These are phyloP conservation scores for Apostichopus californicus DNA, from an alignment of 35 echinoderm and acorn worm genomes.

Conservation along the genomic window DNA sequence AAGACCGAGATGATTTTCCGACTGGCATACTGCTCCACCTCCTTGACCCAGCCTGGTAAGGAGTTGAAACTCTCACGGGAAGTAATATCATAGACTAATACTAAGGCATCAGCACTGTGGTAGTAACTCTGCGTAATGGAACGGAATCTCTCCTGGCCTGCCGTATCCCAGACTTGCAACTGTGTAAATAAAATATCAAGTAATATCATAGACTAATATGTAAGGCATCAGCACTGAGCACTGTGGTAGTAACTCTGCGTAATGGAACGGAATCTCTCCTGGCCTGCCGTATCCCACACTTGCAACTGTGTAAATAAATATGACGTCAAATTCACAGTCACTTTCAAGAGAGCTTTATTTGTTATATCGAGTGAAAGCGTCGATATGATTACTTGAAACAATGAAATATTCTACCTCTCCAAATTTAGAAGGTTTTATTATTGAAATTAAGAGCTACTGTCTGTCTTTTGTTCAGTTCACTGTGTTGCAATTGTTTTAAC, in stretches of 20 bases:
- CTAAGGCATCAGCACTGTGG: slow-evolving; percentile 95
- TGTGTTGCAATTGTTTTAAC: too few relatives aligned
- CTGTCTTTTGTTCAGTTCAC: too few relatives aligned
- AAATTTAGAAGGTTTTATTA: too few relatives aligned
- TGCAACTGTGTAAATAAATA: slow-evolving; percentile 65
- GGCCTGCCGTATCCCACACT: slow-evolving; percentile 98
- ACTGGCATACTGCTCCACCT: slow-evolving; percentile 97
- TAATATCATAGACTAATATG: slow-evolving; percentile 95
- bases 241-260: slow-evolving; percentile 99
- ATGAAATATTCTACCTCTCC: too few relatives aligned
- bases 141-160: slow-evolving; percentile 94
- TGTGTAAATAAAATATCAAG: slow-evolving; percentile 39
- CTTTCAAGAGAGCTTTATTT: too few relatives aligned
- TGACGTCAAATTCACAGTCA: too few relatives aligned
- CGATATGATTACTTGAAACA: too few relatives aligned
- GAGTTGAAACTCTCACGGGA: slow-evolving; percentile 93
- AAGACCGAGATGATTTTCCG: slow-evolving; percentile 91
- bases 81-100: slow-evolving; percentile 96
- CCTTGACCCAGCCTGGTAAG: slow-evolving; percentile 93
- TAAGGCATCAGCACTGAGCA: slow-evolving; percentile 73
- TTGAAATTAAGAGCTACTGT: too few relatives aligned
- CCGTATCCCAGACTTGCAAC: slow-evolving; percentile 99
- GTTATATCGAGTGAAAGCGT: too few relatives aligned
- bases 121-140: slow-evolving; percentile 99
- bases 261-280: slow-evolving; percentile 96